Base-by-base conservation (phyloP, 2,113 vertebrate genomes). In the Silurus meridionalis region DNA sequence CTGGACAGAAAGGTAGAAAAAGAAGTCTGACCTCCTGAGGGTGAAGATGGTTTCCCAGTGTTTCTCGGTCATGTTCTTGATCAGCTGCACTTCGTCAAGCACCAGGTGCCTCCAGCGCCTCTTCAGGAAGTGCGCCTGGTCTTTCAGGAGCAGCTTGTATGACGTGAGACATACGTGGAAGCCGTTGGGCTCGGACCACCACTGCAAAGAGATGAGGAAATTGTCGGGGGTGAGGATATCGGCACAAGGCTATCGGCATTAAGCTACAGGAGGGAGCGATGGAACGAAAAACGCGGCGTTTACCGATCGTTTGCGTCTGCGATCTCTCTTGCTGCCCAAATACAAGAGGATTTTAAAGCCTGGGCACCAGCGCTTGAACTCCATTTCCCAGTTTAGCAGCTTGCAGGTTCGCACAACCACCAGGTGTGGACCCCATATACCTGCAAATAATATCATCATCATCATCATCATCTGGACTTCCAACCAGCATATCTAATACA, bases 321-420 rank as follows among this genome's bases (percentile, higher is more conserved):
- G 95, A 75, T 97, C 96, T 87, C 86, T 94, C 89, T 94, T 95
- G 88, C 93, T 96, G 79, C 97, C 97, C 19, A 97, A 95, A 78
- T 97, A 98, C 37, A 97, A 92, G 37, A 97, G 96, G 84, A 97
- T 94, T 92, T 98, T 98, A 50, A 98, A 89, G 0, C 97, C 97
- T 0, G 97, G 97, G 85, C 97, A 98, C 97, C 97, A 97, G 58
- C 97, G 96, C 89, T 98, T 98, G 88, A 98, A 91, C 90, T 98
- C 97, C 90, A 97, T 93, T 86, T 98, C 97, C 97, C 97, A 97
- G 74, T 94, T 97, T 46, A 98, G 0, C 50, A 98, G 94, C 90
- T 96, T 97, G 91, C 95, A 97, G 8, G 96, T 96, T 77, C 97
- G 94, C 6, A 97, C 97, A n/a, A 97, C 96, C 80, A 97, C 92